Base-by-base conservation (phyloP, 2,888 invertebrate genomes). In the Dynastes hyllus region DNA sequence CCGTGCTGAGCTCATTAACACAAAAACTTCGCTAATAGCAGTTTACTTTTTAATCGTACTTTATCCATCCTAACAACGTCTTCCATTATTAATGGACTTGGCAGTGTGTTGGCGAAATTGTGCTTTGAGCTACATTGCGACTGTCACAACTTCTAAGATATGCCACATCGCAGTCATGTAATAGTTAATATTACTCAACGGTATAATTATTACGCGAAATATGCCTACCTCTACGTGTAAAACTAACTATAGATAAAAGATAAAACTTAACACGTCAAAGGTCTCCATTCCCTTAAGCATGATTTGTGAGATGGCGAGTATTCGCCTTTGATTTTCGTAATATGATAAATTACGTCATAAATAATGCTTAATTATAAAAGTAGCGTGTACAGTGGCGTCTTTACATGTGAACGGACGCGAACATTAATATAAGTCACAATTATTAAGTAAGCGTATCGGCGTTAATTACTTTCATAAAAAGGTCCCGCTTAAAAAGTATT, bases 291-390 rank as follows among this genome's bases (percentile, higher is more conserved):
- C 40, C 73, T 78, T 78, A 73, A 73, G 73, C 53, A 73, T 78
- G 78, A 78, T 78, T 78, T 75, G 78, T 78, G 75, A 51, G 3
- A 55, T 73, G 40, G 51, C 73, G 53, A 73, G 66, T 75, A 55
- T 66, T 53, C 78, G 61, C 78, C 75, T 78, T 78, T 78, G 78
- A 78, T 58, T 73, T 63, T 73, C 65, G 45, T 66, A 66, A 75
- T 73, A 73, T 78, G 78, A 78, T 78, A 73, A 78, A 78, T 78
- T 66, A 66, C 55, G 50, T 45, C 78, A 78, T 78, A 78, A 78
- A 78, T 78, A 73, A 75, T 78, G 66, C 73, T 73, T 78, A 78
- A 78, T 78, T 78, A 78, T 78, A 78, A 78, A 78, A 78, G 66
- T 69, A 58, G 40, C 66, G 65, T 50, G 73, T 75, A 75, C 73